Percentiles rank a stretch among this genome's conserved stretches.
These are phyloP conservation scores for Seriola aureovittata DNA, from an alignment of 2,113 vertebrate species.

Conservation along the genomic window DNA sequence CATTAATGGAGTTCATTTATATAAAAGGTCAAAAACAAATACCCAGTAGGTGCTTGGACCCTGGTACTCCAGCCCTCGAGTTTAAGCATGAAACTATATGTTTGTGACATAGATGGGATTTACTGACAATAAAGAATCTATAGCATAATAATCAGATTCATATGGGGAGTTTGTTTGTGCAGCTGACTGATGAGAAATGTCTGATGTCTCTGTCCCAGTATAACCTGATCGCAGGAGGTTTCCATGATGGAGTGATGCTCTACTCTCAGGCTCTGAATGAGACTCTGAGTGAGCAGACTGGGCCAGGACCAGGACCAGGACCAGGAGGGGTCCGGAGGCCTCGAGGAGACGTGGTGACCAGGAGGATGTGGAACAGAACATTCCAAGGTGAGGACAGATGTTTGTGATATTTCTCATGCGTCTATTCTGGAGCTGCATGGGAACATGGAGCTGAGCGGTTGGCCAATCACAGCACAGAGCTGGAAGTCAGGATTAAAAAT, in stretches of 20 bases:
- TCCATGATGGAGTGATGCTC: constrained; percentile 93
- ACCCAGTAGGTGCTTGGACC: no score
- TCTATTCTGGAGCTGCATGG: neutral
- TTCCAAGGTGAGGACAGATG: constrained; percentile 86
- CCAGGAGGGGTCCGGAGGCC: constrained; percentile 39
- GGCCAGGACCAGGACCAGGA: constrained; percentile 53
- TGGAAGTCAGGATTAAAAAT: neutral
- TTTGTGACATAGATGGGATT: no score
- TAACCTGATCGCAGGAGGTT: constrained; percentile 93
- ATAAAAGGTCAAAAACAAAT: no score
- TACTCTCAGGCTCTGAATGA: constrained; percentile 92
- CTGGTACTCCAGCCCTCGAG: no score
- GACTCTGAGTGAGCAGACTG: constrained; percentile 86
- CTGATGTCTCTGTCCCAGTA: constrained; percentile 36
- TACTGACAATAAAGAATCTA: neutral
- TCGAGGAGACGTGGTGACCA: constrained; percentile 61
- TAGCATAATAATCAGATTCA: no score
- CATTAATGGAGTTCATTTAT: no score
- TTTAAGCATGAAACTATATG: no score
- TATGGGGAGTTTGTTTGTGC: no score
- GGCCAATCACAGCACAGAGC: constrained; percentile 21
- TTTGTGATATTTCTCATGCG: neutral
- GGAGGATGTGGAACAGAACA: constrained; percentile 91
- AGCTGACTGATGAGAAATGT: neutral
- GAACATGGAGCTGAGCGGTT: neutral